A percentile compares a stretch with the other conserved stretches of the same genome.
phyloP scores from a whole-genome alignment of 1,140 invertebrate species.

The Macrotrachela quadricornifera region DNA sequence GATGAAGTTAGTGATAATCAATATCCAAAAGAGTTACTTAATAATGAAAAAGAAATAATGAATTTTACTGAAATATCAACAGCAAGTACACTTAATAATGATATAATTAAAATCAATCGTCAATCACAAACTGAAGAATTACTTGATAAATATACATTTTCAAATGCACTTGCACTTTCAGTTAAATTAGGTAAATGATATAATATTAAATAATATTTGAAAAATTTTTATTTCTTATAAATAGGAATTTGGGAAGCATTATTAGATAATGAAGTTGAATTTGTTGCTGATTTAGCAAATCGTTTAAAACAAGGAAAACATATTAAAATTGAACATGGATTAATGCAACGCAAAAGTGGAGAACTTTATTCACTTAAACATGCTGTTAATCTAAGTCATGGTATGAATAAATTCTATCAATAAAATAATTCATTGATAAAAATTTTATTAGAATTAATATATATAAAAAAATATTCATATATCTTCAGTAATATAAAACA shows the following conservation, averaged over 20 bases:
- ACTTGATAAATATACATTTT: slow-evolving; percentile 54
- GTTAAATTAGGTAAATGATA: slow-evolving; percentile 13
- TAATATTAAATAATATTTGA: background rate
- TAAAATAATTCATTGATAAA: no score
- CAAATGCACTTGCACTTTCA: slow-evolving; percentile 68
- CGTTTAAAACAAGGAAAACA: slow-evolving; percentile 48
- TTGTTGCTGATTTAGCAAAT: slow-evolving; percentile 15
- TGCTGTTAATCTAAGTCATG: slow-evolving; percentile 4
- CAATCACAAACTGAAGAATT: slow-evolving; percentile 11
- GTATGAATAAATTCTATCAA: no score
- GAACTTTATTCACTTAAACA: slow-evolving; percentile 59
- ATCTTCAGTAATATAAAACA: no score
- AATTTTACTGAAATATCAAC: no score
- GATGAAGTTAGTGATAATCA: no score
- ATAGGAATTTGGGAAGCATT: slow-evolving; percentile 1
- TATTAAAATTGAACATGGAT: slow-evolving; percentile 43
- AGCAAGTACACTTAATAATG: no score
- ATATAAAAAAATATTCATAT: no score
- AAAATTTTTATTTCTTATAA: background rate
- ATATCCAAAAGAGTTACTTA: no score
- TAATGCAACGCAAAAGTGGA: slow-evolving; percentile 66
- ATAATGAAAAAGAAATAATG: no score
- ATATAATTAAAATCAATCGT: background rate
- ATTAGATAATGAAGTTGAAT: slow-evolving; percentile 3
- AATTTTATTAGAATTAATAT: no score